These are phyloP conservation scores for Campopleginae sp. DNA, from an alignment of 2,888 invertebrate species.

Conservation along the genomic window DNA sequence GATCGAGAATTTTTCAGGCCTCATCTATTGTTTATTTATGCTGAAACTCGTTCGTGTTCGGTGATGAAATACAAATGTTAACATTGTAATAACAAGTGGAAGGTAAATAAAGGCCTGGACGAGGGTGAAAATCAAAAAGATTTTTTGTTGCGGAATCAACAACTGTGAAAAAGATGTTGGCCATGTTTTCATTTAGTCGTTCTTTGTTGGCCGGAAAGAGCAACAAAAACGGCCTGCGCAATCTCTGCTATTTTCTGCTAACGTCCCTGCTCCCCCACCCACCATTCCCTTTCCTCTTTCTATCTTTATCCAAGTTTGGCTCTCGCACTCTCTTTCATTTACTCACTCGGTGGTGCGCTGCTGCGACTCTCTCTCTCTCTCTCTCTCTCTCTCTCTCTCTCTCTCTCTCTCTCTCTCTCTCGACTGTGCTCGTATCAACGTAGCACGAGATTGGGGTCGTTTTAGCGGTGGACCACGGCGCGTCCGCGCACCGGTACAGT, in stretches of 20 bases:
- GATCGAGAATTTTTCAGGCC: not conserved
- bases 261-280: constrained; percentile 36
- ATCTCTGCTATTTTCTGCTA: constrained; percentile 54
- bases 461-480: constrained; percentile 76
- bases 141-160: constrained; percentile 28
- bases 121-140: constrained; percentile 18
- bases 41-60: not conserved
- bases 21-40: not conserved
- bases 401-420: constrained; percentile 33
- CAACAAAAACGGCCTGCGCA: constrained; percentile 22
- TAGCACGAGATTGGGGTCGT: constrained; percentile 71
- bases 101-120: not conserved
- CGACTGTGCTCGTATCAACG: constrained; percentile 51
- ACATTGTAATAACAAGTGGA: not conserved
- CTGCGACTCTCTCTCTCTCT: constrained; percentile 36
- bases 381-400: constrained; percentile 22
- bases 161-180: constrained; percentile 26
- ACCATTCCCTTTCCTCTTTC: constrained; percentile 43
- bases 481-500: constrained; percentile 62
- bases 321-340: constrained; percentile 45
- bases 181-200: constrained; percentile 25
- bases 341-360: constrained; percentile 14
- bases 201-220: constrained; percentile 49
- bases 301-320: constrained; percentile 17
- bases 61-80: not conserved